Percentiles rank a stretch among this genome's conserved stretches.
Evolutionary conservation across 2,888 invertebrate species (phyloP).

Genomic region (Selenia dentaria): DNA sequence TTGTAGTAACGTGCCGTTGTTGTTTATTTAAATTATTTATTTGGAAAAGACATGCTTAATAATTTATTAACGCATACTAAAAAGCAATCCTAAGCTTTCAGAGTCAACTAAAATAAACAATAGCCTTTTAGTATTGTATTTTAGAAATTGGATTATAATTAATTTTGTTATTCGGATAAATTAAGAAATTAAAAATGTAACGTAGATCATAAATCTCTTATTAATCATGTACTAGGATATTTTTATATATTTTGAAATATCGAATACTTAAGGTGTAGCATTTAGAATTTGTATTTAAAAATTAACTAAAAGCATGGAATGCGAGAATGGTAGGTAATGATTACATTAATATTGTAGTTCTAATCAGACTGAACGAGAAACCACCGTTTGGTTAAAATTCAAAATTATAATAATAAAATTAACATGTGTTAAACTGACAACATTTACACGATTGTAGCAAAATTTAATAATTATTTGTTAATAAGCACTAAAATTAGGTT

Average conservation of each 20-base stretch:
- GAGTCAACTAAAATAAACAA: background rate
- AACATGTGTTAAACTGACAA: no score
- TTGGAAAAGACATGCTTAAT: conserved; percentile 6
- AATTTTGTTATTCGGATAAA: background rate
- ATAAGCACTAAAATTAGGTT: no score
- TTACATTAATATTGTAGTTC: no score
- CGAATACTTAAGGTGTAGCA: conserved; percentile 20
- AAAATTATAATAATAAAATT: conserved; percentile 7
- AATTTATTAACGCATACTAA: background rate
- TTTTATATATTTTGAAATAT: conserved; percentile 10
- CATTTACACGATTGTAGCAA: no score
- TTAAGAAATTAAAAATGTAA: no score
- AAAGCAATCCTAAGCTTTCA: background rate
- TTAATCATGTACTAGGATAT: conserved; percentile 1
- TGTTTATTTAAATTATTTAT: conserved; percentile 35
- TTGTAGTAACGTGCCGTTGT: conserved; percentile 40
- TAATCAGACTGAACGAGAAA: conserved; percentile 34
- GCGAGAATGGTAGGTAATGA: conserved; percentile 19
- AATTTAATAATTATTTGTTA: no score
- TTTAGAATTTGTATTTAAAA: conserved; percentile 17
- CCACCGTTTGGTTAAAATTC: conserved; percentile 36
- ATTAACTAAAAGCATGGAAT: conserved; percentile 32
- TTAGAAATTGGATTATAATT: background rate
- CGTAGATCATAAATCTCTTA: no score
- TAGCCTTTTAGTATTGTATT: conserved; percentile 3